These are phyloP conservation scores for Chaetogeoica ovagalla DNA, from an alignment of 2,888 invertebrate species.

Conservation along the genomic window DNA sequence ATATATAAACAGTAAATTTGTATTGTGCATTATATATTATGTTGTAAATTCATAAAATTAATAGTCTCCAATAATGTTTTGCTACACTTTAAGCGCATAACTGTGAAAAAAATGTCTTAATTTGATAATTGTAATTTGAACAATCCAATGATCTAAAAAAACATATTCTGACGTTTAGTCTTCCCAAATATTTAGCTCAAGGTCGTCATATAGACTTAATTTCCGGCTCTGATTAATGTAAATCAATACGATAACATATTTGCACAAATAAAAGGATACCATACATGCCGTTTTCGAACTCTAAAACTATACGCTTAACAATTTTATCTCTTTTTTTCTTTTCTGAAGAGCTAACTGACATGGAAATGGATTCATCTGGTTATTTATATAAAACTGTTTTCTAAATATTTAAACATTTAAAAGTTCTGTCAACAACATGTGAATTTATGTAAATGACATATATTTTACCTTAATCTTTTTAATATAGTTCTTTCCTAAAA, in stretches of 20 bases:
- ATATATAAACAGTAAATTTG: too few species aligned
- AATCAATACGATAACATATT: not conserved
- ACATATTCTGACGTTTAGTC: too few species aligned
- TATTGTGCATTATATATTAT: too few species aligned
- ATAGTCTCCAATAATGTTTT: too few species aligned
- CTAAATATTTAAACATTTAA: slow-evolving; percentile 32
- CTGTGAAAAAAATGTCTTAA: too few species aligned
- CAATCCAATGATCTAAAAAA: too few species aligned
- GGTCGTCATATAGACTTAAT: not conserved
- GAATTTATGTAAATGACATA: slow-evolving; percentile 18
- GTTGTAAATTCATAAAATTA: too few species aligned
- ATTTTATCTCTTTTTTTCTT: slow-evolving; percentile 81
- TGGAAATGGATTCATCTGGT: slow-evolving; percentile 16
- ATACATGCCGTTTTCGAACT: slow-evolving; percentile 97
- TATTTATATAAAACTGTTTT: slow-evolving; percentile 44
- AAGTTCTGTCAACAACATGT: slow-evolving; percentile 14
- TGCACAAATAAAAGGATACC: slow-evolving; percentile 66
- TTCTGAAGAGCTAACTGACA: slow-evolving; percentile 62
- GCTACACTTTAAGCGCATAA: too few species aligned
- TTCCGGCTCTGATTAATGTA: not conserved
- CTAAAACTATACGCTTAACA: slow-evolving; percentile 87
- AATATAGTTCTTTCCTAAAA: slow-evolving; percentile 71
- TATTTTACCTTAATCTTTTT: slow-evolving; percentile 81
- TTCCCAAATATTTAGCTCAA: too few species aligned
- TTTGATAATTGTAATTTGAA: too few species aligned